phyloP scores from a whole-genome alignment of 2,797 vertebrate species.

The Crenichthys baileyi region DNA sequence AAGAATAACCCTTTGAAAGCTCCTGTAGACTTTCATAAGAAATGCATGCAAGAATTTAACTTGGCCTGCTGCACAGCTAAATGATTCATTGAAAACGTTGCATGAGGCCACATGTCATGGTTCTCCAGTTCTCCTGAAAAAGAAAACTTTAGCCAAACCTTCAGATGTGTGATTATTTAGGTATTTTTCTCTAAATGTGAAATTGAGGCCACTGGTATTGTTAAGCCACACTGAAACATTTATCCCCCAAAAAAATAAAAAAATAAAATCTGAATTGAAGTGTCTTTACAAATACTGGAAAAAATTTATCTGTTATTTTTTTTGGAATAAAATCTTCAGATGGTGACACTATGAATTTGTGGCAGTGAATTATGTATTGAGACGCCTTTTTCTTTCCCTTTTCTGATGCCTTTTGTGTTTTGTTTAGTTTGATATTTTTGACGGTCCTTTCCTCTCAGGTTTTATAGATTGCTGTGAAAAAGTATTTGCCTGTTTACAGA shows the following conservation, averaged over 20 bases:
- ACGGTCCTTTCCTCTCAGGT: neutral
- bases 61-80: constrained; percentile 49
- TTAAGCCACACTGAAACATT: no score
- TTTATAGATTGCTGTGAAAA: neutral
- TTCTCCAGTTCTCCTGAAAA: constrained; percentile 20
- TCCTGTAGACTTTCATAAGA: constrained; percentile 40
- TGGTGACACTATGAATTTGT: no score
- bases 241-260: no score
- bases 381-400: neutral
- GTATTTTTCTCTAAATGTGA: neutral
- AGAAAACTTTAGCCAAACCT: neutral
- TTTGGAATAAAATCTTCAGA: no score
- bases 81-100: constrained; percentile 48
- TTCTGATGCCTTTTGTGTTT: neutral
- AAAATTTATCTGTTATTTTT: no score
- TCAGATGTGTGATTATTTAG: neutral
- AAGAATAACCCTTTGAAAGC: constrained; percentile 19
- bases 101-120: constrained; percentile 14
- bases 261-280: no score
- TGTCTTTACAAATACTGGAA: no score
- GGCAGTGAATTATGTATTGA: no score
- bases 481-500: no score
- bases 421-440: neutral
- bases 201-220: neutral
- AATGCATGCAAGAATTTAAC: constrained; percentile 48